Base-by-base conservation (phyloP, 30 jellyfish, hydroid and myxozoan species). In the Phacellophora camtschatica region DNA sequence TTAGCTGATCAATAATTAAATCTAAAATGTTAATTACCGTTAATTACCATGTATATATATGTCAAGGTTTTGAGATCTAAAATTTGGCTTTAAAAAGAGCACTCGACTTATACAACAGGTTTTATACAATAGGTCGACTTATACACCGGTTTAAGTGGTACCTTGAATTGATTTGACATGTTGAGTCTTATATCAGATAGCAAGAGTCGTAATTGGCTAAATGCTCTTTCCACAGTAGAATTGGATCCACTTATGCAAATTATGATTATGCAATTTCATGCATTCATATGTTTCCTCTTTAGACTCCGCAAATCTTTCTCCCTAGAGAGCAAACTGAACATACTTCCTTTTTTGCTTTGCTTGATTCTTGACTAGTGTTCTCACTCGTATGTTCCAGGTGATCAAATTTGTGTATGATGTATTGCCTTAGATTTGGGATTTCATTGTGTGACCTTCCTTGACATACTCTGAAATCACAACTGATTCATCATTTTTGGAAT, bases 191-290 rank as follows among this genome's bases (percentile, higher is more conserved):
- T 13, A 41, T 74, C 78, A 20, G 81, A 49, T 0, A 51, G 78
- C 35, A 74, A 13, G 6, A 50, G 10, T 34, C 32, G n/a, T 45
- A 74, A 23, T 12, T 20, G 25, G 56, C 87, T 55, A 56, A 74
- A 74, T 35, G 87, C 78, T 74, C 78, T 51, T 24, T 74, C 81
- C 11, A 74, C 87, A 16, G 76, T 31, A 2, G 77, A 74, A 31
- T 74, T 74, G 5, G 87, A 74, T 9, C 77, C 87, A 34, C 73
- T 48, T 3, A 70, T 70, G 41, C 51, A 34, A 36, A 70, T 49
- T 12, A 37, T 1, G n/a, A 70, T 34, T 28, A 39, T 71, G 12
- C 54, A 45, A 37, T 50, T 30, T 4, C 61, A 65, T 28, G 13
- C 22, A 30, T 16, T 65, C 29, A 65, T 22, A 65, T 11, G 18